phyloP scores from a whole-genome alignment of 2,113 vertebrate species.

The Columba livia region DNA sequence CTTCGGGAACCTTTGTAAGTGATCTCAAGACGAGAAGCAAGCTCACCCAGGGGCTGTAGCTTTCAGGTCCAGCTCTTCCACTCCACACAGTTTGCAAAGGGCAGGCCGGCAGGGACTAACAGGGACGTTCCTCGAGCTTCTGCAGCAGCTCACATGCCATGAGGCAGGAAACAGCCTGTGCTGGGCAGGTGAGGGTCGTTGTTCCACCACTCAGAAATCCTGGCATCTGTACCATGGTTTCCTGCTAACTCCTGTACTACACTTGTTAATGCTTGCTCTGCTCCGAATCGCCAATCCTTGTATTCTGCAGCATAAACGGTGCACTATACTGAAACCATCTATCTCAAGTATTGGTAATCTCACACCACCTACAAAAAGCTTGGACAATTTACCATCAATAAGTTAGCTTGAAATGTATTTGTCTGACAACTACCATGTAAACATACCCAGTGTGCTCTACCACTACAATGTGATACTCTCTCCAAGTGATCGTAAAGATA shows the following conservation, averaged over 20 bases:
- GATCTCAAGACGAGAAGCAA: not conserved
- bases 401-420: not conserved
- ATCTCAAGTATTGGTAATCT: not conserved
- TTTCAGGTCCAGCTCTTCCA: not conserved
- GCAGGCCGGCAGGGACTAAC: not conserved
- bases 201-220: not conserved
- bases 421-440: constrained; percentile 10
- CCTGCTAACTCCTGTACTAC: not conserved
- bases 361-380: not conserved
- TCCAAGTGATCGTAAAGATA: not conserved
- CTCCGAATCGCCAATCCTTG: not conserved
- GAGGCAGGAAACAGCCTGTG: not conserved
- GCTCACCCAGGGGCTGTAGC: not conserved
- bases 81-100: not conserved
- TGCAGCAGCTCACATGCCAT: not conserved
- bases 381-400: not conserved
- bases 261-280: not conserved
- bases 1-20: not conserved
- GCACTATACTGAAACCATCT: not conserved
- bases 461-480: not conserved
- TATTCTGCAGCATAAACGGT: not conserved
- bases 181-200: not conserved
- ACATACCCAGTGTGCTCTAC: not conserved
- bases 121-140: not conserved
- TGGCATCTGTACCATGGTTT: not conserved